Base-by-base conservation (phyloP, 37 sponge, comb jelly and placozoan species). In the Halichondria panicea region DNA sequence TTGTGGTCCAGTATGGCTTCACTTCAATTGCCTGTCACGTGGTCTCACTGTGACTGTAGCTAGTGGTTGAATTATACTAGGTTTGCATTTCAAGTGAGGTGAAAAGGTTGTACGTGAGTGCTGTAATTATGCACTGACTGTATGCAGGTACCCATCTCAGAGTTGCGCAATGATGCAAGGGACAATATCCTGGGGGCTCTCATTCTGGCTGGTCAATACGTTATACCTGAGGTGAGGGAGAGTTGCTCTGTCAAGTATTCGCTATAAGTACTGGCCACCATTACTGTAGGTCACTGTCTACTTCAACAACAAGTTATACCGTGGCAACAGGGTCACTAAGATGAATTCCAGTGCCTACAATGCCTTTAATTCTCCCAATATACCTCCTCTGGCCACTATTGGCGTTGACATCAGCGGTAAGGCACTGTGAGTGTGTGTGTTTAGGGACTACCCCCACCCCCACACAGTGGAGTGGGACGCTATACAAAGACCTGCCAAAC, bases 271-370 rank as follows among this genome's bases (percentile, higher is more conserved):
- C 21, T 7, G 25, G 60, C 25, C 21, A 9, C 0, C 72, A 21
- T 27, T n/a, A 19, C 27, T 66, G 12, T 48, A 97, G 95, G 96
- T 98, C 9, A 48, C 80, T 21, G 71, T 98, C 0, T 89, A 81
- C 80, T 98, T 95, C 80, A 60, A 91, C 70, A 76, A 81, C 60
- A 89, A 90, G 76, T 86, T 98, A 25, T 86, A 84, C 60, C 68
- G 96, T 15, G 99, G 99, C 0, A 95, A 95, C 79, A 84, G 99
- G 15, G 33, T 82, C 27, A 78, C 83, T 3, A 98, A 98, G 82
- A 57, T 39, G 15, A 84, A 82, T 48, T 75, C 91, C 34, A 62
- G 64, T 30, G 58, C 48, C 32, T 83, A 91, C 46, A 81, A 85
- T 45, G 94, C 99, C 0, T 98, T 95, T 70, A 19, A 33, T 30